Evolutionary conservation across 2,888 invertebrate genomes (phyloP), one percentile per base, ranked within the genome.

Genomic region (Dione vanillae): DNA sequence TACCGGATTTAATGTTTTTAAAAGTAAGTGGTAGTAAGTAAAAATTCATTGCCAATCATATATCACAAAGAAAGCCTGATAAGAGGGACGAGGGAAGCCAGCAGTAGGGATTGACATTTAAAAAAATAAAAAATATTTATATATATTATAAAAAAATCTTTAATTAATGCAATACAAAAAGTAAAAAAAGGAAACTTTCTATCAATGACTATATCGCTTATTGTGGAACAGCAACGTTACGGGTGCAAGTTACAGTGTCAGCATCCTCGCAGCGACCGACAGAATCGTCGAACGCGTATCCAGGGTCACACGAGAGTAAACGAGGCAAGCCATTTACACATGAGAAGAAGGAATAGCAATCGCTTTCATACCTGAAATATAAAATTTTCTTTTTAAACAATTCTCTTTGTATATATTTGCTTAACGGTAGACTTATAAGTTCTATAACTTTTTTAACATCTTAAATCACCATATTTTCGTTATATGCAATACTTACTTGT

Each of bases 261-360:
- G 80, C 79, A 65, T 85, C 79, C 20, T 79, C 77, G 71, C 88
- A 87, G 40, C 77, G 81, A 19, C 83, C 85, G 2, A 75, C 69
- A 37, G 40, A 69, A 9, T 79, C 52, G 74, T 88, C 83, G 78
- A 90, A 90, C 11, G 84, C 85, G 40, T 81, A 80, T 1, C 89
- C 90, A 1, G 77, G 49, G 75, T 90, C 89, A 58, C 90, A 89
- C 52, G 82, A 82, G 56, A 90, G 79, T 35, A 89, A 78, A 2
- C 88, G 83, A 1, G 86, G 83, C 12, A 74, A 78, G 0, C 85
- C 74, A 3, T 74, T 71, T 54, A 82, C 75, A 72, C 89, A 89
- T 0, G 87, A 84, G 84, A 79, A 89, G 84, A 89, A 90, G 69
- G 83, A 83, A 77, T 75, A 82, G 79, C 89, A 89, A 74, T 84